phyloP scores from a whole-genome alignment of 2,888 invertebrate species.

The Tiliacea aurago region DNA sequence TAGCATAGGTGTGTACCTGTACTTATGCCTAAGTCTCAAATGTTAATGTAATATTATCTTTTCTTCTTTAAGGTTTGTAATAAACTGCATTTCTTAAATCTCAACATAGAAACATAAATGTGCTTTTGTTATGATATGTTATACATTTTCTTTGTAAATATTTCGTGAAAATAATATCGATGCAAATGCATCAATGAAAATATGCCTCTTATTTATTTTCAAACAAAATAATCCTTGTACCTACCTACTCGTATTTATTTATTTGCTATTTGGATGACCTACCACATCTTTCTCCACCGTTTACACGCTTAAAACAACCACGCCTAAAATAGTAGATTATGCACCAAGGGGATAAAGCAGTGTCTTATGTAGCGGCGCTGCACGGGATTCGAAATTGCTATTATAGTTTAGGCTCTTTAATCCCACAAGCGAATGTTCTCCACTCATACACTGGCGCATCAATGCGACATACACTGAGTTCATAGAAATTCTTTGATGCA shows the following conservation, averaged over 20 bases:
- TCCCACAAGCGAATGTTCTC: too few relatives aligned
- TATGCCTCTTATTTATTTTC: constrained; percentile 64
- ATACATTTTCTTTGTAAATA: constrained; percentile 88
- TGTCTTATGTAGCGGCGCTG: too few relatives aligned
- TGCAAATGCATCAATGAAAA: constrained; percentile 82
- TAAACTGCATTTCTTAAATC: constrained; percentile 84
- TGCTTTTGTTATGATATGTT: constrained; percentile 87
- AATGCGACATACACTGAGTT: too few relatives aligned
- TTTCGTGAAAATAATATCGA: constrained; percentile 85
- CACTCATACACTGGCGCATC: too few relatives aligned
- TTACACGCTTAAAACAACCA: not conserved
- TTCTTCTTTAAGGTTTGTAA: constrained; percentile 66
- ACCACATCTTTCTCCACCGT: not conserved
- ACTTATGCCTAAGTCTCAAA: constrained; percentile 53
- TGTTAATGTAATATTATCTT: constrained; percentile 55
- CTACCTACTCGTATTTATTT: too few relatives aligned
- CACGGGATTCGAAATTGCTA: too few relatives aligned
- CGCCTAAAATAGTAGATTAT: not conserved
- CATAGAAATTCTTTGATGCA: too few relatives aligned
- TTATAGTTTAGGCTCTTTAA: too few relatives aligned
- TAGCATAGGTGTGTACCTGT: constrained; percentile 51
- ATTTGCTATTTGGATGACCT: not conserved
- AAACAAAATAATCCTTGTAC: not conserved
- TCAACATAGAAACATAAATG: constrained; percentile 79
- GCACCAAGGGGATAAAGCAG: too few relatives aligned